phyloP scores from a whole-genome alignment of 2,113 vertebrate species.

The Notechis scutatus region DNA sequence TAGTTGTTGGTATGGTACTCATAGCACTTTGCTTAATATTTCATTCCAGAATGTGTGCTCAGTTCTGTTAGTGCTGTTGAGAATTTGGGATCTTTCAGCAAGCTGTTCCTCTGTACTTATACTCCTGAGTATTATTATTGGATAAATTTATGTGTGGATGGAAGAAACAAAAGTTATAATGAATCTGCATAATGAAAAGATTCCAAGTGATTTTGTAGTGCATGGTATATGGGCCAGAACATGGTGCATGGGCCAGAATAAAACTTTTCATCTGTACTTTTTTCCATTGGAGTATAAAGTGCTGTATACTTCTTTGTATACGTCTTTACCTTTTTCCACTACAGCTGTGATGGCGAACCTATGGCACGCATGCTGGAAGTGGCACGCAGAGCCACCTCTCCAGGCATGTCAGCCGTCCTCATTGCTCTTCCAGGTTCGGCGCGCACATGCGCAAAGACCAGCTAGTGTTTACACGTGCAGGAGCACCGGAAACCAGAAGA shows the following conservation, averaged over 20 bases:
- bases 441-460: too few species aligned
- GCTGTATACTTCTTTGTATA: too few species aligned
- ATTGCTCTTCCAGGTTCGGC: too few species aligned
- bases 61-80: neutral
- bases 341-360: too few species aligned
- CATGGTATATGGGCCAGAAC: neutral
- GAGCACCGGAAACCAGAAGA: too few species aligned
- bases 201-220: neutral
- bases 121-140: neutral
- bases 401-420: too few species aligned
- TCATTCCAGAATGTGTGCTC: neutral
- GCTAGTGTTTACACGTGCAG: too few species aligned
- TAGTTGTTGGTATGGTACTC: neutral
- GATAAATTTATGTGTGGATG: neutral
- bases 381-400: too few species aligned
- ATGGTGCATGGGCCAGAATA: neutral
- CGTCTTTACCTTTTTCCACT: too few species aligned
- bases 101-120: neutral
- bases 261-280: neutral
- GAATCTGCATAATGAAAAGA: neutral
- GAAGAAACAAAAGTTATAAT: neutral
- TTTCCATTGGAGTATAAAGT: neutral
- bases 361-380: too few species aligned
- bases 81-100: neutral
- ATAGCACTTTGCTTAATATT: neutral